Evolutionary conservation across 2,113 vertebrate genomes (phyloP), one percentile per base, ranked within the genome.

Genomic region (Leucosticte australis): DNA sequence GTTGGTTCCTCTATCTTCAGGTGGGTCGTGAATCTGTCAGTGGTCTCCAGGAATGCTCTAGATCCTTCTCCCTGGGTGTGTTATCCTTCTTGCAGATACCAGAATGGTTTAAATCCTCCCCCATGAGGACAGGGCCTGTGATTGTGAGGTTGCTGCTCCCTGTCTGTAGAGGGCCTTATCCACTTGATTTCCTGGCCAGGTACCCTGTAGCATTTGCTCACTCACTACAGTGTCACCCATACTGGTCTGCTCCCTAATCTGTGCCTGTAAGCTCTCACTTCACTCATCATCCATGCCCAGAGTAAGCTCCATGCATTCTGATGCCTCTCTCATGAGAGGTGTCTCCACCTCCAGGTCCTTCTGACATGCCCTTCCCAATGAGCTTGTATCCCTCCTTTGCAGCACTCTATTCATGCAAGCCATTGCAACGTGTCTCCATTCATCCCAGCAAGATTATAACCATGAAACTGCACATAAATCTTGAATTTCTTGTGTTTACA

Each of bases 1-100:
- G 26, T 42, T 80, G 63, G 7, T 33, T 53, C 4, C 31, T 75
- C 9, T 67, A 0, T 71, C 37, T 0, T 75, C 42, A 19, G 26
- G 55, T 80, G 20, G 7, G 31, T 65, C 41, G 70, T 60, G 50
- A 87, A 33, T 74, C 23, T 31, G 12, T 52, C 21, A 17, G 21
- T 44, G 41, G 13, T 69, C 27, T 80, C 14, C 3, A 9, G 47
- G 13, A 85, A 9, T 0, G 0, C 8, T 27, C 56, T 65, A n/a
- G 19, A 24, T 80, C 24, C 21, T 67, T 76, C 9, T 55, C 14
- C 33, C 18, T 3, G 1, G 5, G 5, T 71, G 4, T 33, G 20
- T 55, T 73, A 26, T 77, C 55, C 19, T 62, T 65, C 7, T 13
- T 65, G 24, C 28, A 41, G 37, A 16, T 27, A 18, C 1, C 3